phyloP scores from a whole-genome alignment of 2,888 invertebrate genomes.

The Rutpela maculata region DNA sequence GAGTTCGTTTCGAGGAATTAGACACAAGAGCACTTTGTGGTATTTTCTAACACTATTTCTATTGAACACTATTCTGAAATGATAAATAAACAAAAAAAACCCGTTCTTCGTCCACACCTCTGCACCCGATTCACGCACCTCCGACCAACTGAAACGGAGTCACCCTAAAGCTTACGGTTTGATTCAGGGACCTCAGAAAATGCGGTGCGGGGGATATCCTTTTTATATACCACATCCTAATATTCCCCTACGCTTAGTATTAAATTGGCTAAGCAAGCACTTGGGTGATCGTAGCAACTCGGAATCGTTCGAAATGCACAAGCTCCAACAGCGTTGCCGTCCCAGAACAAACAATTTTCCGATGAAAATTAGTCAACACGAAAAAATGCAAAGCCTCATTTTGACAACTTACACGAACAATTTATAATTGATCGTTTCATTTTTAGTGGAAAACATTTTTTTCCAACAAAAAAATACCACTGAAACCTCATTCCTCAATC shows the following conservation, averaged over 20 bases:
- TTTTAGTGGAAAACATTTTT: background rate
- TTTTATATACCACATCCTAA: constrained; percentile 38
- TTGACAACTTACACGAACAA: background rate
- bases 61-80: constrained; percentile 61
- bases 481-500: too few relatives aligned
- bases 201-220: constrained; percentile 47
- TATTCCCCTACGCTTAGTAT: constrained; percentile 36
- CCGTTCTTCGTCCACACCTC: constrained; percentile 66
- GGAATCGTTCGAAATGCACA: constrained; percentile 38
- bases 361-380: background rate
- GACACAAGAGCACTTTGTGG: constrained; percentile 63
- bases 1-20: constrained; percentile 45
- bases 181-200: constrained; percentile 48
- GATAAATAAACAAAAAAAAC: constrained; percentile 72
- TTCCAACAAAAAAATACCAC: too few relatives aligned
- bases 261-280: constrained; percentile 37
- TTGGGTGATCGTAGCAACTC: constrained; percentile 33
- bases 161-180: constrained; percentile 64
- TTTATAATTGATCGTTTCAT: background rate
- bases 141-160: constrained; percentile 71
- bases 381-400: background rate
- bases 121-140: constrained; percentile 69
- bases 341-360: constrained; percentile 16
- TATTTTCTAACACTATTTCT: constrained; percentile 59
- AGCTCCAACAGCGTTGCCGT: constrained; percentile 32